phyloP scores from a whole-genome alignment of 2,888 invertebrate species.

The Nycteola revayana region DNA sequence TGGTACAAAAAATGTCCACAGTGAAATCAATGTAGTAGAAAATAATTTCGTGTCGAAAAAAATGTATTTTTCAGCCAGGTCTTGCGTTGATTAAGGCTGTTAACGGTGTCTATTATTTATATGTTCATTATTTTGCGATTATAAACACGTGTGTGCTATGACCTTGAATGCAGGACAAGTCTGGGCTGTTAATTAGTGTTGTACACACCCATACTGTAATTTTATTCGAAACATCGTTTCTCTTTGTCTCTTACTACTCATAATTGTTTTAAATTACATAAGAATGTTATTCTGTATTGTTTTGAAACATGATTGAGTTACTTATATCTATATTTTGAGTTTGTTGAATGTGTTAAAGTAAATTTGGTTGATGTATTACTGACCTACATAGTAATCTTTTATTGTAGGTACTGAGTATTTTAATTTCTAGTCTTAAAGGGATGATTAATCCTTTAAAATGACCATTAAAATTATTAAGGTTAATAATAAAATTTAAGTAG shows the following conservation, averaged over 20 bases:
- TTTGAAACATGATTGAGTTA: neutral
- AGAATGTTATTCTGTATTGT: conserved; percentile 5
- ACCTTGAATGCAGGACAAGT: conserved; percentile 46
- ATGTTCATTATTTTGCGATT: conserved; percentile 30
- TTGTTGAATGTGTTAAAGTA: neutral
- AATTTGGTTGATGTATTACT: too few relatives aligned
- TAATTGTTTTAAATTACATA: conserved; percentile 15
- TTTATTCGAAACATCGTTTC: conserved; percentile 28
- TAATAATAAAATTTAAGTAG: too few relatives aligned
- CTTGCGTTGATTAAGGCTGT: conserved; percentile 7
- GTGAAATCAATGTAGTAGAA: conserved; percentile 9
- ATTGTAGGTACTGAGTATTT: too few relatives aligned
- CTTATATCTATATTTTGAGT: neutral
- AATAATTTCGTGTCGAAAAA: conserved; percentile 12
- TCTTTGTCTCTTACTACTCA: conserved; percentile 33
- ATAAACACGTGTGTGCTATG: conserved; percentile 42
- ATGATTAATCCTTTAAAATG: too few relatives aligned
- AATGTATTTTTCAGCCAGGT: conserved; percentile 13
- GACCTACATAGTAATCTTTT: too few relatives aligned
- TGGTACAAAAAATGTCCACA: conserved; percentile 9
- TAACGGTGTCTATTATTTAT: conserved; percentile 16
- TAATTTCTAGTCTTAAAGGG: too few relatives aligned
- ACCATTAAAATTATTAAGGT: too few relatives aligned
- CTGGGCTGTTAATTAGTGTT: conserved; percentile 35
- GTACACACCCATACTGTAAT: conserved; percentile 42